Percentiles rank a stretch among this genome's conserved stretches.
phyloP scores from a whole-genome alignment of 2,113 vertebrate genomes.

The Forbesichthys papilliferus region DNA sequence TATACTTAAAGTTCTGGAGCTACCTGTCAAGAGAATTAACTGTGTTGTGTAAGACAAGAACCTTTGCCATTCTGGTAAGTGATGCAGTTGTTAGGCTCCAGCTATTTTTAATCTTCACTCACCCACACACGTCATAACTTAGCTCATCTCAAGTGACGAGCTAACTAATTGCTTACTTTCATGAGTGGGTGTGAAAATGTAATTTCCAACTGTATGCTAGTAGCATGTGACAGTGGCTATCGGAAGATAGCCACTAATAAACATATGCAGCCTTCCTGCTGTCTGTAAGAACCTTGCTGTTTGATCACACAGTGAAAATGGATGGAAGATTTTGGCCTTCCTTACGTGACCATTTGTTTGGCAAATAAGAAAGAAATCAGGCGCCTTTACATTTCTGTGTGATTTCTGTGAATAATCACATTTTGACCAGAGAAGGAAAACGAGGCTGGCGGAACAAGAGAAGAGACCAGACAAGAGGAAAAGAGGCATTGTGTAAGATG shows the following conservation, averaged over 20 bases:
- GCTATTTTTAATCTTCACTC: conserved; percentile 24
- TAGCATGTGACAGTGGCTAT: conserved; percentile 24
- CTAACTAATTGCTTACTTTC: conserved; percentile 41
- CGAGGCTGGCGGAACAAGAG: background rate
- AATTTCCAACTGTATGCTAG: conserved; percentile 17
- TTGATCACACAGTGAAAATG: conserved; percentile 43
- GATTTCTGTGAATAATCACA: too few species aligned
- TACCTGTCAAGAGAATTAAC: background rate
- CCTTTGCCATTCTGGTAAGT: background rate
- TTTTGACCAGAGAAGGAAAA: too few species aligned
- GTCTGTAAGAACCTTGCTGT: conserved; percentile 30
- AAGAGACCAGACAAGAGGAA: background rate
- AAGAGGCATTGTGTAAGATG: background rate
- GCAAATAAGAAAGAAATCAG: conserved; percentile 3
- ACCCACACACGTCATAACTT: conserved; percentile 1
- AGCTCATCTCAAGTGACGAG: conserved; percentile 19
- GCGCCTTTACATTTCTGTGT: too few species aligned
- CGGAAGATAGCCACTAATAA: background rate
- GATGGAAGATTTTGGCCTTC: conserved; percentile 44
- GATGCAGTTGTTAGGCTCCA: conserved; percentile 5
- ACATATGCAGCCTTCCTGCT: conserved; percentile 10
- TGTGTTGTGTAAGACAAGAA: background rate
- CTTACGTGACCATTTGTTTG: conserved; percentile 23
- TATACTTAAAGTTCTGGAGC: background rate
- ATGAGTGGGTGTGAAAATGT: conserved; percentile 32